phyloP scores from a whole-genome alignment of 2,113 vertebrate genomes.

The Urocynchramus pylzowi region DNA sequence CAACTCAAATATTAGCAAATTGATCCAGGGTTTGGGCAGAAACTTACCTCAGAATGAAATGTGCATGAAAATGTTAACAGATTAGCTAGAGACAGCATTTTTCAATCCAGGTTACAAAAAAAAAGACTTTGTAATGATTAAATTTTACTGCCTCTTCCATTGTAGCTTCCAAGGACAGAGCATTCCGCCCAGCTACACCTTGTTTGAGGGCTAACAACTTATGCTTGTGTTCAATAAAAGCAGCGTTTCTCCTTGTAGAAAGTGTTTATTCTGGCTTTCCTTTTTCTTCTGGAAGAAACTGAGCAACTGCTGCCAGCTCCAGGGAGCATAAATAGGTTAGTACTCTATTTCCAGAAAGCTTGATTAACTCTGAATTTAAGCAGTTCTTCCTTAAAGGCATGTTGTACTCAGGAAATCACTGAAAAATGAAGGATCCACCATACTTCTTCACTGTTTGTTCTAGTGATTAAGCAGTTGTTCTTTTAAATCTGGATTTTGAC shows the following conservation, averaged over 20 bases:
- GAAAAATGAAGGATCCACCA: not conserved
- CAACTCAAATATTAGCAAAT: not conserved
- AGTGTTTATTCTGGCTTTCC: not conserved
- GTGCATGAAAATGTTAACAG: not conserved
- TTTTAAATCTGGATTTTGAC: not conserved
- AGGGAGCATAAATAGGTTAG: not conserved
- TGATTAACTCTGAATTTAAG: not conserved
- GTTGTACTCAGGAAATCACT: not conserved
- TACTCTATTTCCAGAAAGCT: not conserved
- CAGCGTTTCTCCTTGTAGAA: not conserved
- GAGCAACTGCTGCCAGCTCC: not conserved
- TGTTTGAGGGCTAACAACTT: not conserved
- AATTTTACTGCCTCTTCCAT: not conserved
- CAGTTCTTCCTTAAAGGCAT: not conserved
- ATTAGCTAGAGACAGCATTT: not conserved
- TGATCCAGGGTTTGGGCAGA: not conserved
- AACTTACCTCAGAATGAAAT: not conserved
- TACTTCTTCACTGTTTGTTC: not conserved
- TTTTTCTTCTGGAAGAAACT: not conserved
- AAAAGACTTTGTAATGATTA: not conserved
- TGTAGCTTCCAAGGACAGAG: accelerated
- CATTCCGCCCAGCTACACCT: not conserved
- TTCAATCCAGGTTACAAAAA: not conserved
- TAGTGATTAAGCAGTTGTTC: not conserved
- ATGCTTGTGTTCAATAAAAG: not conserved